Evolutionary conservation across 37 sponge, comb jelly and placozoan species (phyloP).

Genomic region (Aplysina aerophoba): DNA sequence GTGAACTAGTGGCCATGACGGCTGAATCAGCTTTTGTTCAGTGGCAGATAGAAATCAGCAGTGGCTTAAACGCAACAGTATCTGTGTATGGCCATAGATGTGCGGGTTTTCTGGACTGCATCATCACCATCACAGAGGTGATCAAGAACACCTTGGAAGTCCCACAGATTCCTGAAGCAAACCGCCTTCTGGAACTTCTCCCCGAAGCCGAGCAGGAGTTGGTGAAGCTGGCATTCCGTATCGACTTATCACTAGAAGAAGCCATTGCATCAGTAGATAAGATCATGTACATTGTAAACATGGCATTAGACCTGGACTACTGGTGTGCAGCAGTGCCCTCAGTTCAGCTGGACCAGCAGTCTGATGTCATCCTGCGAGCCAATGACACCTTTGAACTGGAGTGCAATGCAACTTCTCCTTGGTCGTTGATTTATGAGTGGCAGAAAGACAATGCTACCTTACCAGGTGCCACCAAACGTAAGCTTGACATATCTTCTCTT

Average conservation of each 20-base stretch:
- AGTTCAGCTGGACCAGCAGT: neutral
- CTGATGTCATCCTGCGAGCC: neutral
- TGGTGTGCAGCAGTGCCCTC: slow-evolving; percentile 17
- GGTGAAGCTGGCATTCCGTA: neutral
- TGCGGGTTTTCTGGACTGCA: slow-evolving; percentile 24
- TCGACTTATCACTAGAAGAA: neutral
- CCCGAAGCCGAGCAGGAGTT: neutral
- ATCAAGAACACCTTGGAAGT: neutral
- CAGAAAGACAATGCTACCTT: slow-evolving; percentile 3
- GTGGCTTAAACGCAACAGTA: neutral
- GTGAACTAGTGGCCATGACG: neutral
- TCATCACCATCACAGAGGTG: neutral
- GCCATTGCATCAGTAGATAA: neutral
- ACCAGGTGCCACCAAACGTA: neutral
- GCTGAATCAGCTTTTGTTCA: neutral
- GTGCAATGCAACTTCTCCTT: neutral
- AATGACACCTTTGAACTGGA: neutral
- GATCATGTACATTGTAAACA: neutral
- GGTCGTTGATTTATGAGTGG: slow-evolving; percentile 24
- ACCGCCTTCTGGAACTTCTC: neutral
- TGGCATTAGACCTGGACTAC: neutral
- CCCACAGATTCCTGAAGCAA: neutral
- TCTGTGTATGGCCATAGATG: neutral
- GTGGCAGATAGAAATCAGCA: slow-evolving; percentile 7
- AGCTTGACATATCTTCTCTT: neutral